phyloP scores from a whole-genome alignment of 2,888 invertebrate species.

The Cheilosia soror region DNA sequence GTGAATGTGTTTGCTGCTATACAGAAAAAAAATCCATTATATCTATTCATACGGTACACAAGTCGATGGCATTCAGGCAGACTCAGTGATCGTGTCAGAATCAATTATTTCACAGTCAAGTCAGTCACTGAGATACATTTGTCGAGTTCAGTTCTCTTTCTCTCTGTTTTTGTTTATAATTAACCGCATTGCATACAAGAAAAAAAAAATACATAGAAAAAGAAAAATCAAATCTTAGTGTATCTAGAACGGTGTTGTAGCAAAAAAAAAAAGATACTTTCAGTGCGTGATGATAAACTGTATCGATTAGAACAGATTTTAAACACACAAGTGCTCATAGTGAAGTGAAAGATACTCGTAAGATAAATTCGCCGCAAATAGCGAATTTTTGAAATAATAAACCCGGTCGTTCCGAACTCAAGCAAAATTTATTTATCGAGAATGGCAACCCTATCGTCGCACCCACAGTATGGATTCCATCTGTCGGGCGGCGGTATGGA shows the following conservation, averaged over 20 bases:
- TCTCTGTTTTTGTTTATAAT: slow-evolving; percentile 65
- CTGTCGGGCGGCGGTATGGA: slow-evolving; percentile 82
- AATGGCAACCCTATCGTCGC: slow-evolving; percentile 83
- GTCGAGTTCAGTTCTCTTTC: slow-evolving; percentile 74
- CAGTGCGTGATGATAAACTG: slow-evolving; percentile 65
- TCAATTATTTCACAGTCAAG: slow-evolving; percentile 77
- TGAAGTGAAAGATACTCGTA: slow-evolving; percentile 21
- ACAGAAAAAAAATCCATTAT: slow-evolving; percentile 43
- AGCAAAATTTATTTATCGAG: slow-evolving; percentile 68
- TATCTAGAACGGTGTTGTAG: slow-evolving; percentile 29
- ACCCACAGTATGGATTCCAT: slow-evolving; percentile 84
- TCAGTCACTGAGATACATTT: slow-evolving; percentile 77
- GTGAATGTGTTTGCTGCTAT: slow-evolving; percentile 56
- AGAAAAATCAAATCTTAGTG: slow-evolving; percentile 11
- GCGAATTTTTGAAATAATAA: slow-evolving; percentile 47
- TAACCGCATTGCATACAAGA: slow-evolving; percentile 45
- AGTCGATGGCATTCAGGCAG: slow-evolving; percentile 56
- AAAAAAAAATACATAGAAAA: slow-evolving; percentile 40
- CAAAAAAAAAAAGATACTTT: slow-evolving; percentile 18
- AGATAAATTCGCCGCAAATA: slow-evolving; percentile 10
- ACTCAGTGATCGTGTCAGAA: slow-evolving; percentile 75
- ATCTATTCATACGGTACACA: slow-evolving; percentile 51
- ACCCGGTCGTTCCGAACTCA: slow-evolving; percentile 42
- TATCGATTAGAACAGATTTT: slow-evolving; percentile 27
- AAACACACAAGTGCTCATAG: slow-evolving; percentile 3